These are phyloP conservation scores for Catostylus mosaicus DNA, from an alignment of 30 jellyfish, hydroid and myxozoan species.

Conservation along the genomic window DNA sequence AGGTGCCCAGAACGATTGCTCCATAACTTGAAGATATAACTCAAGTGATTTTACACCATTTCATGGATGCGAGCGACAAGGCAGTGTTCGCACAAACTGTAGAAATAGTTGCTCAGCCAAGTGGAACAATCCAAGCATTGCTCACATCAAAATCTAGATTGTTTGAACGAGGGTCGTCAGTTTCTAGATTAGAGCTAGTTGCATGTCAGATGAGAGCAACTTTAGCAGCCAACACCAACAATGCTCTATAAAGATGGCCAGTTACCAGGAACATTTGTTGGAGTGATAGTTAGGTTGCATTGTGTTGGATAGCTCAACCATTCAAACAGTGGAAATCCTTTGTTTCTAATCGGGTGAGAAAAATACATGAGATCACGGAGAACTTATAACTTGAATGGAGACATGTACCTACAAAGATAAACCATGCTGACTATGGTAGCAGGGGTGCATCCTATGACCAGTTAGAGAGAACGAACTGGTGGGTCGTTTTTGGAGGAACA, in stretches of 20 bases:
- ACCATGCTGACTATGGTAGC: constrained; percentile 22
- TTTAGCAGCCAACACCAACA: constrained; percentile 42
- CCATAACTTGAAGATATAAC: constrained; percentile 26
- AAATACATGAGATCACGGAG: constrained; percentile 16
- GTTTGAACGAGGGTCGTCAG: constrained; percentile 23
- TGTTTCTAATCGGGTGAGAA: constrained; percentile 32
- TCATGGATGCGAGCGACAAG: constrained; percentile 57
- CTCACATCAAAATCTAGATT: constrained; percentile 48
- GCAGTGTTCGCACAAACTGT: constrained; percentile 31
- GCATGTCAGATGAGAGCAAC: constrained; percentile 53
- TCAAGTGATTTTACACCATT: constrained; percentile 16
- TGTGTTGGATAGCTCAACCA: constrained; percentile 29
- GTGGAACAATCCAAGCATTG: constrained; percentile 38
- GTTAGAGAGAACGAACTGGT: not conserved
- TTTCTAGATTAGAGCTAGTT: constrained; percentile 36
- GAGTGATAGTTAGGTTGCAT: constrained; percentile 23
- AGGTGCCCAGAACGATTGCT: constrained; percentile 47
- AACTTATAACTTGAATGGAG: not conserved
- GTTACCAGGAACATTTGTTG: too few relatives aligned
- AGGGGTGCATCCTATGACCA: not conserved
- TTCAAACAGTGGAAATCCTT: constrained; percentile 35
- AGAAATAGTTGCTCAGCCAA: constrained; percentile 37
- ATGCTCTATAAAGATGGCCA: too few relatives aligned
- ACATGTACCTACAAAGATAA: constrained; percentile 9
- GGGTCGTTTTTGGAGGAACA: not conserved